Evolutionary conservation across 2,888 invertebrate species (phyloP).

Genomic region (Gymnosoma rotundatum): DNA sequence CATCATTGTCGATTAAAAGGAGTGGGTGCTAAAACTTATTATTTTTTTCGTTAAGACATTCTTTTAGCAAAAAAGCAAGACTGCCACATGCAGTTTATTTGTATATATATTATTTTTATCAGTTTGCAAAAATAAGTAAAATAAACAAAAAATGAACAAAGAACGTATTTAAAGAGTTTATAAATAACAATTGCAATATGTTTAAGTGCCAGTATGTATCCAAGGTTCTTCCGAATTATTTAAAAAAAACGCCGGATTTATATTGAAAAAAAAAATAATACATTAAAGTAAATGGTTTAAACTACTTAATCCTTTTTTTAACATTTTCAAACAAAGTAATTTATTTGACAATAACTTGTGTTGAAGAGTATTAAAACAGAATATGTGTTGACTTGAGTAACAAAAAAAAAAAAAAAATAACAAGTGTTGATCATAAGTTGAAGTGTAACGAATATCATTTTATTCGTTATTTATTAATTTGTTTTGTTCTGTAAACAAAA

Average conservation of each 20-base stretch:
- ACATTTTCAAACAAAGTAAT: background rate
- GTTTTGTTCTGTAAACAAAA: conserved; percentile 8
- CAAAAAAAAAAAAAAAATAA: conserved; percentile 26
- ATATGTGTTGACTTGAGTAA: conserved; percentile 20
- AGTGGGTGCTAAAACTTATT: too few species aligned
- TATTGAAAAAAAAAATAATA: background rate
- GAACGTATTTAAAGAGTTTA: too few species aligned
- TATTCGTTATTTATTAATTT: conserved; percentile 17
- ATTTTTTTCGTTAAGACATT: too few species aligned
- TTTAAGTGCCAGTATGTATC: background rate
- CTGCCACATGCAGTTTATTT: too few species aligned
- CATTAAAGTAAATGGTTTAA: too few species aligned
- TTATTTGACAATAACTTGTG: conserved; percentile 53
- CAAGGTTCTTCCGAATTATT: background rate
- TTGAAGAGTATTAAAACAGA: conserved; percentile 13
- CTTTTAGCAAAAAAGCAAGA: too few species aligned
- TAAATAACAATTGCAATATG: background rate
- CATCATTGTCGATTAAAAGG: too few species aligned
- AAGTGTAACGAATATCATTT: conserved; percentile 34
- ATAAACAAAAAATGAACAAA: too few species aligned
- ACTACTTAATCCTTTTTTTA: too few species aligned
- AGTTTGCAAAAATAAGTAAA: too few species aligned
- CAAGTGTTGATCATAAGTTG: conserved; percentile 60
- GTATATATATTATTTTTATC: too few species aligned
- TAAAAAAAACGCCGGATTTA: background rate